Base-by-base conservation (phyloP, 2,888 invertebrate genomes). In the Andrena fulva region DNA sequence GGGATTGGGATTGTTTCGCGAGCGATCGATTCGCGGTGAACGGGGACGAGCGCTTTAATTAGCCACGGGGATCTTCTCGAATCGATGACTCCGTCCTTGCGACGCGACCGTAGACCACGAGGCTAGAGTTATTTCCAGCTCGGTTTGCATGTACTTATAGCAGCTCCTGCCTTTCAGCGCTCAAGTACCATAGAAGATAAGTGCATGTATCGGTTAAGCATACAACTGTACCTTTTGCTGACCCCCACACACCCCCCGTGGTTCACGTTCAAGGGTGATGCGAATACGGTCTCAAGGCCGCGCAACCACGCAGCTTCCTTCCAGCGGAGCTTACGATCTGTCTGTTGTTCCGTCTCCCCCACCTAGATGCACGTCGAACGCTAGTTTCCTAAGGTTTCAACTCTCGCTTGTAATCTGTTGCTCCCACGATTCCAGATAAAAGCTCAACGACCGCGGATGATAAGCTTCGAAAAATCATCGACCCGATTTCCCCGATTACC, bases 221-320 rank as follows among this genome's bases (percentile, higher is more conserved):
- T 76, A 77, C 74, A 48, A 29, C 29, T 62, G 35, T 59, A 31
- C 78, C 54, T 66, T 66, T 59, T 70, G 67, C 59, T 60, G 80
- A 78, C 80, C 72, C 16, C 5, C 42, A 4, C 42, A 4, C 42
- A 1, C 42, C 42, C 42, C 16, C 76, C 63, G 69, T 82, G 85
- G 79, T 82, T 86, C 85, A 76, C 77, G 80, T 72, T 87, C 86
- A 79, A 85, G 76, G 75, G 79, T 73, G 82, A 82, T 42, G 73
- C 69, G 71, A 70, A 71, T 66, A 69, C 67, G 66, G 64, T 76
- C 56, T 60, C 71, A 70, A 76, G 82, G 80, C 68, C 75, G 31
- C 62, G 69, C 56, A 33, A 56, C 67, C 68, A 50, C 67, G 64
- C 68, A 77, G 48, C 29, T 70, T 64, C 52, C 42, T 68, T 60